Evolutionary conservation across 1,140 invertebrate genomes (phyloP).

Genomic region (Drosophila repleta): DNA sequence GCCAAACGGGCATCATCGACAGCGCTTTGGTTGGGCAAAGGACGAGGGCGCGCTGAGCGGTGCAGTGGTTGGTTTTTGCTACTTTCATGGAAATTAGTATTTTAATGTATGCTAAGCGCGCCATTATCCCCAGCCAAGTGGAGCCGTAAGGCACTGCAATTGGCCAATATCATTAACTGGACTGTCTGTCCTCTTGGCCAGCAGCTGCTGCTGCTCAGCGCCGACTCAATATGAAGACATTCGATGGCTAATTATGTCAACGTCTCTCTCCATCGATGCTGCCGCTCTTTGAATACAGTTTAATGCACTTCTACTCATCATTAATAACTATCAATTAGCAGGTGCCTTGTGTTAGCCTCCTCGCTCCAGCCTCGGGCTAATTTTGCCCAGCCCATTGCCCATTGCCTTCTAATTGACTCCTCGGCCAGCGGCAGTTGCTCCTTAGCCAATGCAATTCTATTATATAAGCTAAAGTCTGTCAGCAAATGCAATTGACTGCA

Average conservation of each 20-base stretch:
- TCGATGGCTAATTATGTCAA: slow-evolving; percentile 35
- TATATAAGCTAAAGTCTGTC: no score
- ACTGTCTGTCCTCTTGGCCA: not conserved
- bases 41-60: not conserved
- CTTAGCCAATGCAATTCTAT: not conserved
- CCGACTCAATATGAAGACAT: slow-evolving; percentile 42
- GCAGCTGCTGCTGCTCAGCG: slow-evolving; percentile 16
- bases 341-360: slow-evolving; percentile 36
- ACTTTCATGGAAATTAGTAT: slow-evolving; percentile 79
- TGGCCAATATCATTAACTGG: slow-evolving; percentile 51
- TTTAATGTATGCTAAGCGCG: slow-evolving; percentile 81
- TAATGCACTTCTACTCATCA: slow-evolving; percentile 50
- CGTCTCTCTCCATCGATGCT: not conserved
- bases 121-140: slow-evolving; percentile 70
- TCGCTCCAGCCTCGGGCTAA: slow-evolving; percentile 21
- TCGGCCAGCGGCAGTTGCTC: not conserved
- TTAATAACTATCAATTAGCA: slow-evolving; percentile 78
- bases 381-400: slow-evolving; percentile 41
- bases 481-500: no score
- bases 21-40: not conserved
- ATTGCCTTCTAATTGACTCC: slow-evolving; percentile 57
- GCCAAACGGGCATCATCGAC: slow-evolving; percentile 19
- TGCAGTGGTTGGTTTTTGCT: slow-evolving; percentile 52
- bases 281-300: slow-evolving; percentile 7
- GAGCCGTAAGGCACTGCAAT: slow-evolving; percentile 50